These are phyloP conservation scores for Brachystomella parvula DNA, from an alignment of 1,140 invertebrate genomes.

Conservation along the genomic window DNA sequence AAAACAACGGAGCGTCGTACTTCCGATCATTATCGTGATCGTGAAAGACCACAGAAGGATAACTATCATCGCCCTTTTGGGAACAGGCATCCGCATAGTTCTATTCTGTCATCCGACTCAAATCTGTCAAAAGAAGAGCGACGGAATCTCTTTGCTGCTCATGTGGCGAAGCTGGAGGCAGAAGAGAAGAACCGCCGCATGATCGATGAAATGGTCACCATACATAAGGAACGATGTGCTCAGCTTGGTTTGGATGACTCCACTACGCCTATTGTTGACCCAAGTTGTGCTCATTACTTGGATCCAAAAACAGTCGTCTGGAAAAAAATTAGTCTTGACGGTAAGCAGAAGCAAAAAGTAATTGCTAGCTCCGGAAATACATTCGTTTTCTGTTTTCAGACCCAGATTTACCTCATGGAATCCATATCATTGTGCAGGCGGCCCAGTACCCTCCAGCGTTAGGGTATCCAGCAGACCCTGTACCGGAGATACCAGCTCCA, in stretches of 20 bases:
- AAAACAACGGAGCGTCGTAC: constrained; percentile 10
- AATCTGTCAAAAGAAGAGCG: constrained; percentile 61
- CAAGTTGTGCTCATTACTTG: constrained; percentile 42
- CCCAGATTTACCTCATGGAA: constrained; percentile 33
- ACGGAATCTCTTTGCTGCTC: constrained; percentile 65
- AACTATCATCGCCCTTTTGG: background rate
- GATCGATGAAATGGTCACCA: constrained; percentile 54
- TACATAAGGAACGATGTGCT: constrained; percentile 52
- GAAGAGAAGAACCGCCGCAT: constrained; percentile 48
- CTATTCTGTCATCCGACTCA: constrained; percentile 39
- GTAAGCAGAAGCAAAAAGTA: constrained; percentile 15
- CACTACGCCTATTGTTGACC: constrained; percentile 32
- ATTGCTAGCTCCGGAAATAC: constrained; percentile 1
- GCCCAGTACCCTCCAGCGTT: constrained; percentile 14
- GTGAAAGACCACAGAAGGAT: background rate
- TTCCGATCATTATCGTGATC: background rate
- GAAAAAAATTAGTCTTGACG: constrained; percentile 38
- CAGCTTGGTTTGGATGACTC: constrained; percentile 37
- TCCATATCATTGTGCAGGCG: constrained; percentile 20
- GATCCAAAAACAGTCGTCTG: constrained; percentile 55
- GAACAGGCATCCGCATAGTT: background rate
- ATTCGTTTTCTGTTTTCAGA: constrained; percentile 21
- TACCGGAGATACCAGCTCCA: background rate
- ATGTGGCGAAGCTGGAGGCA: constrained; percentile 62
- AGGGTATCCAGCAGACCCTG: background rate